Base-by-base conservation (phyloP, 2,888 invertebrate genomes). In the Rapana venosa region DNA sequence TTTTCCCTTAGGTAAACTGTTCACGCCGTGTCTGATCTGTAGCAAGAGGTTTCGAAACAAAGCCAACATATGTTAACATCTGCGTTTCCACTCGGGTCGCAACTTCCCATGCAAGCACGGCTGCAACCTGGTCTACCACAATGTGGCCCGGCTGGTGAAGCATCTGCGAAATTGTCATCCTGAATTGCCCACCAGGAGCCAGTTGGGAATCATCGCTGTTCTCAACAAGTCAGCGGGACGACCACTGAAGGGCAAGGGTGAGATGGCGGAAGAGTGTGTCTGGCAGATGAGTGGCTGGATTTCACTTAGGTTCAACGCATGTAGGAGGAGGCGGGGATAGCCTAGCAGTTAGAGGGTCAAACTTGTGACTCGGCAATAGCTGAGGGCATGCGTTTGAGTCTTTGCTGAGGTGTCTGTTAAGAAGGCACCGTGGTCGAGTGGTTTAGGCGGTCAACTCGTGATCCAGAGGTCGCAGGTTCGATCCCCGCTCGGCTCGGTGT, bases 31-130 rank as follows among this genome's bases (percentile, higher is more conserved):
- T 90, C 92, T 96, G 96, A 96, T 90, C 92, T 96, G 96, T 92
- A 94, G 94, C 26, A 96, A 96, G 92, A 93, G 92, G 22, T 96
- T 96, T 90, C 95, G 95, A 30, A 95, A 95, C 2, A 92, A 94
- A 61, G 95, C 96, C 13, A 96, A 96, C 89, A 94, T 96, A 93
- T 95, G 95, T 90, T 94, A 95, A 81, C 96, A 96, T 92, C 96
- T 94, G 77, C 92, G 93, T 30, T 94, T 94, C 94, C 94, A 94
- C 91, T 92, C 93, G 36, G 94, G 94, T 87, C 93, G 93, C 90
- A 92, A 93, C 88, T 94, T 93, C 32, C 93, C 93, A 17, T 94
- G 94, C 91, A 92, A 93, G 70, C 90, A 92, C 88, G 91, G 93
- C 77, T 94, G 94, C 89, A 87, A 90, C 32, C 92, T 92, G 20